Evolutionary conservation across 2,888 invertebrate species (phyloP), one percentile per base, ranked within the genome.

Genomic region (Ctenicera cuprea): DNA sequence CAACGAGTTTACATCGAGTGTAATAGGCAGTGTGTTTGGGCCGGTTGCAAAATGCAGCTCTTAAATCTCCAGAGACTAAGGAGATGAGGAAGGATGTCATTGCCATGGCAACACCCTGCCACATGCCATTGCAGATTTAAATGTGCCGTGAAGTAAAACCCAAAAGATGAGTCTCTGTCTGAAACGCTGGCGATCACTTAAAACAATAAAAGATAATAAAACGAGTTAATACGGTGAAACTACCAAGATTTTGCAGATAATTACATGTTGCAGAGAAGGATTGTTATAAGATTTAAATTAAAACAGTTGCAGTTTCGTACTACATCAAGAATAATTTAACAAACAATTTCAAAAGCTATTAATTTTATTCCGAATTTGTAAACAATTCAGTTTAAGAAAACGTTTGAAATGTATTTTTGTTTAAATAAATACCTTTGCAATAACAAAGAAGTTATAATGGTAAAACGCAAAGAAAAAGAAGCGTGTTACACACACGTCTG

Each of bases 21-120:
- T 22, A 41, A 59, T 41, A 62, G 45, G 12, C 30, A 62, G 69
- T 20, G 69, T 61, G 61, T 61, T 61, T 14, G 45, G 69, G 20
- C 57, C 54, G 71, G 38, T 54, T 71, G 71, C 71, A 65, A 64
- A 61, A 57, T 71, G 71, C 71, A 71, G 75, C 71, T 71, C 73
- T 76, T 76, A 78, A 78, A 77, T 78, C 82, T 80, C 81, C 64
- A 61, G 79, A 75, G 80, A 76, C 76, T 73, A 75, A 77, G 79
- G 79, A 81, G 80, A 82, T 81, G 81, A 80, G 80, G 79, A 79
- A 81, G 80, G 81, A 80, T 81, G 82, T 81, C 82, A 81, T 82
- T 80, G 80, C 80, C 80, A 82, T 82, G 81, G 82, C 73, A 82
- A 82, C 82, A 80, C 81, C 82, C 80, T 69, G 79, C 78, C 70